Evolutionary conservation across 2,888 invertebrate species (phyloP), one percentile per base, ranked within the genome.

Genomic region (Drosophila quasianomalipes): DNA sequence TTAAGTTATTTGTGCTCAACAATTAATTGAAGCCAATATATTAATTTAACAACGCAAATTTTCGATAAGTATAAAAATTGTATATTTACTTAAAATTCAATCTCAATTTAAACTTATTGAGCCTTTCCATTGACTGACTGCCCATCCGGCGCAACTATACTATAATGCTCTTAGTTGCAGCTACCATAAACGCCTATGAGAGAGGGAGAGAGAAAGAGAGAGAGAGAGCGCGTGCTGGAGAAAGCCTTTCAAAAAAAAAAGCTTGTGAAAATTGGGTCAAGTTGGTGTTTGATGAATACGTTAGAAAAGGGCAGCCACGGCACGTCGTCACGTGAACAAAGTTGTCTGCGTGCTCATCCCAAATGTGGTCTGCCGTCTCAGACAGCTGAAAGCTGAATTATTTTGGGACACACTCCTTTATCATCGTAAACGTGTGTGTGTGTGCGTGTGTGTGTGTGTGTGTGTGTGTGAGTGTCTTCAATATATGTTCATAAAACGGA

Each of bases 251-350:
- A 2, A 51, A 54, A 49, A 53, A 49, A 72, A 30, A 55, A 63
- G 41, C 22, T 31, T 49, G 28, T 33, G n/a, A 62, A 81, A 81
- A 75, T 82, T 81, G 72, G 81, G 81, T 82, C 79, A 79, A 81
- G 75, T 72, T 68, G 75, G 49, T 70, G 65, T 70, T 65, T 75
- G 72, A 75, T 69, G 71, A 71, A 80, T 81, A 69, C 51, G 62
- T 61, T 52, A 39, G 26, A 39, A 33, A 53, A 26, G 19, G 49
- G 52, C 53, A 39, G 66, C 37, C 59, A 41, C n/a, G 58, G 22
- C 41, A 26, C 39, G 72, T 57, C 57, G 57, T 39, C 39, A 49
- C 41, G 52, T 65, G 33, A 12, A 52, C 14, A 16, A 39, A 35
- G 63, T 39, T 64, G 19, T n/a, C 52, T 30, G 54, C 73, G 30